phyloP scores from a whole-genome alignment of 2,888 invertebrate species.

The Ischnura elegans region DNA sequence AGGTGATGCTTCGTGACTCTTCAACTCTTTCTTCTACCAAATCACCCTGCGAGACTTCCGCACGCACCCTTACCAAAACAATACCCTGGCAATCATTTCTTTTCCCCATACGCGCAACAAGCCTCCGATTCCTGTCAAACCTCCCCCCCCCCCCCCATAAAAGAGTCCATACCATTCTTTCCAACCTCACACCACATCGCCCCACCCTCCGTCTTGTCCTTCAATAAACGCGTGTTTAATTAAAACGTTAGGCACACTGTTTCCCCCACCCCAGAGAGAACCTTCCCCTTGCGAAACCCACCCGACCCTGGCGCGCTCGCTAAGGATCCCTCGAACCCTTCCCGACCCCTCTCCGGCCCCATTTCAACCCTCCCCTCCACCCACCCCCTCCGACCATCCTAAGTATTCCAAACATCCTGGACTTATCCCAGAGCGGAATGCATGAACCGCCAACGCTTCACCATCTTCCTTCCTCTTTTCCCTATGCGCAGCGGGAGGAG shows the following conservation, averaged over 20 bases:
- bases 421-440: slow-evolving; percentile 64
- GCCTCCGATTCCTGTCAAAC: background rate
- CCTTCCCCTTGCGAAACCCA: background rate
- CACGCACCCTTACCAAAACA: too few species aligned
- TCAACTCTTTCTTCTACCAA: too few species aligned
- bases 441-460: slow-evolving; percentile 48
- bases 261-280: background rate
- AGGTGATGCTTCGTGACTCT: too few species aligned
- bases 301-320: background rate
- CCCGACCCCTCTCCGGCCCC: background rate
- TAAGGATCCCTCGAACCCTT: background rate
- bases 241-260: slow-evolving; percentile 61
- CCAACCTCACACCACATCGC: background rate
- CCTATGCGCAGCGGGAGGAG: background rate
- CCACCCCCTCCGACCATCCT: slow-evolving; percentile 46
- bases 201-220: slow-evolving; percentile 33
- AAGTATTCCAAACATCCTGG: slow-evolving; percentile 67
- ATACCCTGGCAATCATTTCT: background rate
- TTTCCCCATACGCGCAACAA: background rate
- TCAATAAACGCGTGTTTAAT: slow-evolving; percentile 66
- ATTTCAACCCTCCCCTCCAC: background rate
- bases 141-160: background rate
- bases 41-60: too few species aligned
- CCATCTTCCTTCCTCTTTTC: slow-evolving; percentile 26
- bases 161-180: slow-evolving; percentile 31